Percentiles rank a stretch among this genome's conserved stretches.
Conservation (phyloP, 2,888 invertebrate species). For the Hirtodrosophila histrioides region DNA sequence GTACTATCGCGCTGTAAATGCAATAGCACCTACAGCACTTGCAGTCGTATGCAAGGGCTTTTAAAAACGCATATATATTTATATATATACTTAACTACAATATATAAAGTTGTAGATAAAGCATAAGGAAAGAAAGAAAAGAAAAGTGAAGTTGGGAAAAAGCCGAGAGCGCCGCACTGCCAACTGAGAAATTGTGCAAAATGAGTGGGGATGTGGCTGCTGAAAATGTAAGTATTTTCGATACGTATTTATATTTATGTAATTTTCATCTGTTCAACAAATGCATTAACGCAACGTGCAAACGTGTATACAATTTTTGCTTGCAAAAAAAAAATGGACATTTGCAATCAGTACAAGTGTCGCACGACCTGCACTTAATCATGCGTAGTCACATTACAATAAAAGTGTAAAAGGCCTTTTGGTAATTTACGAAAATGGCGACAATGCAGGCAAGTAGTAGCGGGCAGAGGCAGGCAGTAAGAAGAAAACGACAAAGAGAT, state of each 20-base stretch:
- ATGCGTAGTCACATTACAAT: constrained; percentile 50
- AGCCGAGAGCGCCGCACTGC: constrained; percentile 70
- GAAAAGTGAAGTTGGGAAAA: constrained; percentile 59
- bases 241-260: constrained; percentile 63
- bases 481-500: constrained; percentile 28
- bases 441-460: constrained; percentile 75
- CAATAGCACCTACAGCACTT: constrained; percentile 24
- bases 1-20: constrained; percentile 43
- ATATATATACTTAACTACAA: constrained; percentile 28
- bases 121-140: constrained; percentile 8
- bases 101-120: constrained; percentile 37
- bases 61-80: constrained; percentile 12
- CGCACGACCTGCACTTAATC: constrained; percentile 43
- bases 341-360: constrained; percentile 46
- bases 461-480: constrained; percentile 22
- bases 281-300: constrained; percentile 51
- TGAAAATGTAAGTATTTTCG: constrained; percentile 81
- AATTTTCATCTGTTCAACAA: constrained; percentile 52
- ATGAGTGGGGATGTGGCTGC: constrained; percentile 83
- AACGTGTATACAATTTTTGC: constrained; percentile 57
- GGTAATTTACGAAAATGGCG: constrained; percentile 83
- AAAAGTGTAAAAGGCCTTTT: constrained; percentile 64
- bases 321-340: constrained; percentile 26
- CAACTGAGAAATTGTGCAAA: constrained; percentile 66
- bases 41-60: constrained; percentile 31